phyloP scores from a whole-genome alignment of 2,113 vertebrate species.

The Cichladusa arquata region DNA sequence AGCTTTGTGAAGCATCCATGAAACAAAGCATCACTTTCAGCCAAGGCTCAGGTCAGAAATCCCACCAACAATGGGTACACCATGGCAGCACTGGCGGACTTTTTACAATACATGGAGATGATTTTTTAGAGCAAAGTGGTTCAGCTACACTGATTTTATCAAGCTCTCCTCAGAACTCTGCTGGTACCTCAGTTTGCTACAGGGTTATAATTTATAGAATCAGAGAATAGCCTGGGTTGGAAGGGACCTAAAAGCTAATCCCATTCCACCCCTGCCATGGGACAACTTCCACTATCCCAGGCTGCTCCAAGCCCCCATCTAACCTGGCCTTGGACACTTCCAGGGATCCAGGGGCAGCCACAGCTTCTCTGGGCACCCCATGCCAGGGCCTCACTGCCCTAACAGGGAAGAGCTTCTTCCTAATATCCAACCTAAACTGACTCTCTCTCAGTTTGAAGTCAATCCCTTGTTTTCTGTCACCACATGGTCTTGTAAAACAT shows the following conservation, averaged over 20 bases:
- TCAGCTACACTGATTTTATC: neutral
- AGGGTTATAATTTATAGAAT: neutral
- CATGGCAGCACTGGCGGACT: fast-evolving
- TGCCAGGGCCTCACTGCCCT: neutral
- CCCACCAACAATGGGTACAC: neutral
- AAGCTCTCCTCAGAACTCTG: neutral
- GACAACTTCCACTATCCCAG: neutral
- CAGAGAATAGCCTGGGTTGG: neutral
- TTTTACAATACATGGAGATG: neutral
- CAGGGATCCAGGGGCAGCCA: neutral
- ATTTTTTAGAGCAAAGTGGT: neutral
- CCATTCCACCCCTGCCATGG: neutral
- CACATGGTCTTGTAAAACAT: neutral
- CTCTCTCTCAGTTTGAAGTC: neutral
- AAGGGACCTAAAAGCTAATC: neutral
- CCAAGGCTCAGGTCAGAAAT: slow-evolving; percentile 8
- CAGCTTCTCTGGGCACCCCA: neutral
- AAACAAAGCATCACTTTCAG: slow-evolving; percentile 4
- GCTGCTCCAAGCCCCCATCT: fast-evolving
- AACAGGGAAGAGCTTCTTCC: neutral
- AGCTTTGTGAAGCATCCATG: neutral
- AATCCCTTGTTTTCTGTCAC: neutral
- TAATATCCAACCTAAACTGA: neutral
- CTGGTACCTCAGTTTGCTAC: neutral
- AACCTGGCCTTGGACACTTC: neutral